Percentiles rank a stretch among this genome's conserved stretches.
Conservation (phyloP, 2,888 invertebrate species). For the Tuberolachnus salignus region DNA sequence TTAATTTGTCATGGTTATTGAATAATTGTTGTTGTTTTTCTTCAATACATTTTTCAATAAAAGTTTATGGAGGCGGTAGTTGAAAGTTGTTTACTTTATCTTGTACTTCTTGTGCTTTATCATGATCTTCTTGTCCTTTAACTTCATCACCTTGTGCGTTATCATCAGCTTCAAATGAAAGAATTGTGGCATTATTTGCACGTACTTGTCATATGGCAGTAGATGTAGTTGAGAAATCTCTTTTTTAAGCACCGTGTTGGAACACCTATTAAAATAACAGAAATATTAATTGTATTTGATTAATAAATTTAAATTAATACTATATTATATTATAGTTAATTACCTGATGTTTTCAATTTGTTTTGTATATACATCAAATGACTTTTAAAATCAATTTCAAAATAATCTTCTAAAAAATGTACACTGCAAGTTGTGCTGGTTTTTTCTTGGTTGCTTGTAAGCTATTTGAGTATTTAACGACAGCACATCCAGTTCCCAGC, state of each 20-base stretch:
- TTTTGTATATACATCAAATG: neutral
- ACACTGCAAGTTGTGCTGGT: constrained; percentile 8
- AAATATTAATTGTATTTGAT: neutral
- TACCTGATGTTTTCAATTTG: neutral
- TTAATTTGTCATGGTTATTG: neutral
- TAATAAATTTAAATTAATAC: constrained; percentile 3
- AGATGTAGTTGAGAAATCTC: neutral
- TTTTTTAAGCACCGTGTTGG: neutral
- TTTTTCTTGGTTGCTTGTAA: constrained; percentile 9
- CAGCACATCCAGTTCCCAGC: constrained; percentile 1
- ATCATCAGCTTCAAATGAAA: neutral
- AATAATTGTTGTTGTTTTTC: neutral
- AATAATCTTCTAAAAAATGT: constrained; percentile 12
- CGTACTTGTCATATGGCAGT: constrained; percentile 8
- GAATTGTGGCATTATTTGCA: neutral
- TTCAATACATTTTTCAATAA: neutral
- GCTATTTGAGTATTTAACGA: neutral
- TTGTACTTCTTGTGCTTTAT: neutral
- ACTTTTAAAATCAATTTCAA: constrained; percentile 1
- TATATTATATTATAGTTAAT: neutral
- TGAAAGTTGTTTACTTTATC: too few relatives aligned
- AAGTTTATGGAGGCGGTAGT: neutral
- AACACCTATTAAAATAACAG: neutral
- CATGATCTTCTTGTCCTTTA: too few relatives aligned
- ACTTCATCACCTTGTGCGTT: neutral